These are phyloP conservation scores for Epizoanthus illoricatus DNA, from an alignment of 92 coral and sea anemone genomes.

Conservation along the genomic window DNA sequence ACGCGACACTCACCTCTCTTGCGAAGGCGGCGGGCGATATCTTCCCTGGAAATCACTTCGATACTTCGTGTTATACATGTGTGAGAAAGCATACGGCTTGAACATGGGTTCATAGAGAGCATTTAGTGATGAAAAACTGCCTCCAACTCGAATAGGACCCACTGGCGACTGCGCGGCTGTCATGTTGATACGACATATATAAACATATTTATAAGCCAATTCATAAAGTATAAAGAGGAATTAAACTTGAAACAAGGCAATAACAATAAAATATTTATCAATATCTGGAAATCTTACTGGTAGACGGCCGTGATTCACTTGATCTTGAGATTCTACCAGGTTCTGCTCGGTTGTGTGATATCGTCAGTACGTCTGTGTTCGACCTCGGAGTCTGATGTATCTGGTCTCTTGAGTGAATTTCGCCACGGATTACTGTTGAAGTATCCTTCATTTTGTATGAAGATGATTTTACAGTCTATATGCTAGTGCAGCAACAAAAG, in stretches of 20 bases:
- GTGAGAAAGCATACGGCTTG: slow-evolving; percentile 92
- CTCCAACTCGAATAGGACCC: slow-evolving; percentile 45
- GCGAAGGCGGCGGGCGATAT: slow-evolving; percentile 77
- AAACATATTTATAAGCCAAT: not conserved
- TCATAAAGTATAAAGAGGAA: not conserved
- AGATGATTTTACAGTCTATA: not conserved
- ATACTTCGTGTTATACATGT: slow-evolving; percentile 94
- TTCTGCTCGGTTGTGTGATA: slow-evolving; percentile 3
- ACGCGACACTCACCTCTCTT: slow-evolving; percentile 71
- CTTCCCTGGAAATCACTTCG: slow-evolving; percentile 85
- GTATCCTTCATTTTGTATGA: slow-evolving; percentile 18
- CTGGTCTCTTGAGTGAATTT: slow-evolving; percentile 2
- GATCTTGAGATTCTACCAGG: slow-evolving; percentile 14
- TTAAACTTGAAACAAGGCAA: slow-evolving; percentile 9
- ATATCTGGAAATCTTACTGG: not conserved
- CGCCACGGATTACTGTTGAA: not conserved
- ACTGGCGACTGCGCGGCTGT: slow-evolving; percentile 14
- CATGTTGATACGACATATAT: not conserved
- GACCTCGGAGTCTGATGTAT: not conserved
- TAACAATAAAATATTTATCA: not conserved
- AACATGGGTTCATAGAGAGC: slow-evolving; percentile 91
- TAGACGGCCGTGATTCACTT: slow-evolving; percentile 23
- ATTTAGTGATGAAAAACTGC: slow-evolving; percentile 73
- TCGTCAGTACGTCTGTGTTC: not conserved
- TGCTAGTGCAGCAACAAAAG: not conserved